phyloP scores from a whole-genome alignment of 2,113 vertebrate species.

The Hippocampus barbouri region DNA sequence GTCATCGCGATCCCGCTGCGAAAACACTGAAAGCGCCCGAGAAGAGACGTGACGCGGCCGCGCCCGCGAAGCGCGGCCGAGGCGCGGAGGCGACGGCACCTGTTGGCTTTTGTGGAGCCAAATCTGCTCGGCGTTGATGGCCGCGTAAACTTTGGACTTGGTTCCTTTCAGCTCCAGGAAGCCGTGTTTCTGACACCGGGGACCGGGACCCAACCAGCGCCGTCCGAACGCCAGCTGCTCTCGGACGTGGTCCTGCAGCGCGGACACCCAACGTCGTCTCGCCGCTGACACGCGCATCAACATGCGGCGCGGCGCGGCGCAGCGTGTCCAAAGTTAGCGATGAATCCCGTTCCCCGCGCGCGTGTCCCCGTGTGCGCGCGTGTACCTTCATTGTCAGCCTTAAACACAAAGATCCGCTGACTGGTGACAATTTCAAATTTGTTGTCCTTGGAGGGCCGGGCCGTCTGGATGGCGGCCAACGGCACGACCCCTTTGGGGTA shows the following conservation, averaged over 20 bases:
- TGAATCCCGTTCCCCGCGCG: background rate
- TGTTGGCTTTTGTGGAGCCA: constrained; percentile 96
- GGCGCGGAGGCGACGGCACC: constrained; percentile 61
- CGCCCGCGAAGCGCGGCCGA: background rate
- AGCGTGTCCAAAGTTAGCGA: background rate
- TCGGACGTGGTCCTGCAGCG: constrained; percentile 82
- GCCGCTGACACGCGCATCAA: constrained; percentile 73
- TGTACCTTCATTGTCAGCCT: constrained; percentile 87
- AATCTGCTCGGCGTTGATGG: constrained; percentile 84
- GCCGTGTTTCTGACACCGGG: constrained; percentile 81
- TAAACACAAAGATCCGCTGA: constrained; percentile 89
- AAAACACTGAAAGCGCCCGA: constrained; percentile 76
- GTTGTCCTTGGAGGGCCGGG: constrained; percentile 87
- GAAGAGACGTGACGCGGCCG: background rate
- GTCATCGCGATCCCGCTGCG: constrained; percentile 88
- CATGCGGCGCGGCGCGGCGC: background rate
- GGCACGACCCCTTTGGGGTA: constrained; percentile 95
- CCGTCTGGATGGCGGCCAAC: constrained; percentile 86
- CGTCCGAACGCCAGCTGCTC: constrained; percentile 79
- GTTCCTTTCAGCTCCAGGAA: constrained; percentile 87
- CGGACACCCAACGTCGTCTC: constrained; percentile 82
- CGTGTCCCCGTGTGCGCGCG: too few relatives aligned
- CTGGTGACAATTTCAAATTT: constrained; percentile 94
- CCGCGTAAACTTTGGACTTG: constrained; percentile 87
- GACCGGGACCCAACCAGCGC: constrained; percentile 69